Conservation (phyloP, 92 coral and sea anemone species). For the Diadumene lineata region DNA sequence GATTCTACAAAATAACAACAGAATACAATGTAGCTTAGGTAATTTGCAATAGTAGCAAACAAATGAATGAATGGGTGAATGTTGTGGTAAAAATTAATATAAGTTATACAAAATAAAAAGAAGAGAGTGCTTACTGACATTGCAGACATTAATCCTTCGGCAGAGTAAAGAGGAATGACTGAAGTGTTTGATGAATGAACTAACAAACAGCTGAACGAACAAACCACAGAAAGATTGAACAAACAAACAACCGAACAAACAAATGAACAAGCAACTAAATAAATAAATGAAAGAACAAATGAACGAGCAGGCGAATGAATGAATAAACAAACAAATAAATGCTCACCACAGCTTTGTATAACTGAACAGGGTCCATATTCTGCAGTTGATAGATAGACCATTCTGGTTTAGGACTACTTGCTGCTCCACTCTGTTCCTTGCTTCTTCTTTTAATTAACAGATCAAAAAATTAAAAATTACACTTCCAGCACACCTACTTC, state of each 20-base stretch:
- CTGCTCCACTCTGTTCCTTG: slow-evolving; percentile 16
- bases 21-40: not conserved
- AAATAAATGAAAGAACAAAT: not conserved
- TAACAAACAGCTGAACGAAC: too few relatives aligned
- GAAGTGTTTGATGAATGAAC: too few relatives aligned
- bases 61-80: not conserved
- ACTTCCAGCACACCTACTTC: too few relatives aligned
- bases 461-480: too few relatives aligned
- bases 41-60: too few relatives aligned
- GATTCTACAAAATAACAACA: too few relatives aligned
- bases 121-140: too few relatives aligned
- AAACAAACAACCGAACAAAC: not conserved
- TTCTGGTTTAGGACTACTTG: slow-evolving; percentile 48
- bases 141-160: too few relatives aligned
- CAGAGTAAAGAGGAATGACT: too few relatives aligned
- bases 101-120: too few relatives aligned
- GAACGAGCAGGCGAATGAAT: not conserved
- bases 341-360: slow-evolving; percentile 80
- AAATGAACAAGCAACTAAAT: not conserved
- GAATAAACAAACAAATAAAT: not conserved
- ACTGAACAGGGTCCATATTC: slow-evolving; percentile 85
- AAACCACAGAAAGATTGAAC: not conserved
- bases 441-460: slow-evolving; percentile 11
- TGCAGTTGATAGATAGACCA: slow-evolving; percentile 85
- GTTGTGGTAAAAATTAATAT: too few relatives aligned